Conservation (phyloP, 2,888 invertebrate species). For the Heliconius ismenius region DNA sequence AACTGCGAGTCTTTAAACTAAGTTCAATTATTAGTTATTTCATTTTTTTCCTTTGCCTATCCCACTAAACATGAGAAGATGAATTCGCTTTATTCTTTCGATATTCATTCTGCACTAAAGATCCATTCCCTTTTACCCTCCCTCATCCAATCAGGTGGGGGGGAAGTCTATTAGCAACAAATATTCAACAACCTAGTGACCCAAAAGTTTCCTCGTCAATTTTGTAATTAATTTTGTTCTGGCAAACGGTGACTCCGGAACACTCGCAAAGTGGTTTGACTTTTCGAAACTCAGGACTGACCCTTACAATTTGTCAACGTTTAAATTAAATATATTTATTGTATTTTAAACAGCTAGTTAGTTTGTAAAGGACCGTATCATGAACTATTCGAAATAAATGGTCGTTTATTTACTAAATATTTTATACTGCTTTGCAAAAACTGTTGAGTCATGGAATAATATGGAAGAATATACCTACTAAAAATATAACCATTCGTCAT, state of each 20-base stretch:
- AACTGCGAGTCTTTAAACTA: too few relatives aligned
- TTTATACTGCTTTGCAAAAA: neutral
- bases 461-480: neutral
- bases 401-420: neutral
- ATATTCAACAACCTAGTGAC: constrained; percentile 69
- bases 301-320: constrained; percentile 19
- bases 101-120: neutral
- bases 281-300: constrained; percentile 45
- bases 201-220: constrained; percentile 73
- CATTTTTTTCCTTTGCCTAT: too few relatives aligned
- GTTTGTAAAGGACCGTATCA: neutral
- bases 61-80: neutral
- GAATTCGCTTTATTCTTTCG: neutral
- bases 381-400: neutral
- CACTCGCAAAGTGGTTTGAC: constrained; percentile 53
- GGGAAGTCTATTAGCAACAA: constrained; percentile 77
- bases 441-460: neutral
- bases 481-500: neutral
- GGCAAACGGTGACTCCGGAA: constrained; percentile 55
- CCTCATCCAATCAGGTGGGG: constrained; percentile 57
- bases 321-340: constrained; percentile 27
- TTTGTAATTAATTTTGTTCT: constrained; percentile 75
- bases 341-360: constrained; percentile 47
- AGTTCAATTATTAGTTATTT: too few relatives aligned
- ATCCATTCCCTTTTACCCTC: constrained; percentile 46